These are phyloP conservation scores for Andinoacara biseriatus DNA, from an alignment of 2,113 vertebrate genomes.

Conservation along the genomic window DNA sequence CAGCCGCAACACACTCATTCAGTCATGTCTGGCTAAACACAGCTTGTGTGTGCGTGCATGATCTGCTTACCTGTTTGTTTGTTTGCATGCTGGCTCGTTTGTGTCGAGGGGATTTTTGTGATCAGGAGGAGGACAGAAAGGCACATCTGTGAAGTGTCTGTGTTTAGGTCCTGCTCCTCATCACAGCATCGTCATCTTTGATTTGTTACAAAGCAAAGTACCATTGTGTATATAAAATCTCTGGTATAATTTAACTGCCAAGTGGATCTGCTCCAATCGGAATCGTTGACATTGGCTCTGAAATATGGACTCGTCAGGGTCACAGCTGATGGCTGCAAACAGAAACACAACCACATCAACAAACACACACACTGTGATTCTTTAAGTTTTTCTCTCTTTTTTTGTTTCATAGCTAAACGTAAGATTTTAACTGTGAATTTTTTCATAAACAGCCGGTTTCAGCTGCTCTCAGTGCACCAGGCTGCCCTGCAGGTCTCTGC, in stretches of 20 bases:
- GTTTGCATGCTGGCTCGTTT: constrained; percentile 27
- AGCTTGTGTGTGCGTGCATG: constrained; percentile 39
- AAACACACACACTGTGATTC: neutral
- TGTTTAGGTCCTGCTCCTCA: constrained; percentile 18
- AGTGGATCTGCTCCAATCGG: constrained; percentile 17
- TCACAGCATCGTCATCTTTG: constrained; percentile 38
- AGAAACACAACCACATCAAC: neutral
- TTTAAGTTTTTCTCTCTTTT: no score
- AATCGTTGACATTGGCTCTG: constrained; percentile 10
- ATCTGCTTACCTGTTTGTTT: constrained; percentile 29
- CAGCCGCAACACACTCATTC: constrained; percentile 4
- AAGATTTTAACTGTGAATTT: neutral
- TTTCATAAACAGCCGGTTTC: neutral
- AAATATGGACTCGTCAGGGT: neutral
- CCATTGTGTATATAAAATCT: constrained; percentile 10
- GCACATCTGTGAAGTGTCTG: constrained; percentile 30
- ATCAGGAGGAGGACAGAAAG: constrained; percentile 21
- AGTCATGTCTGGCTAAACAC: constrained; percentile 60
- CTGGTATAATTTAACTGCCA: constrained; percentile 25
- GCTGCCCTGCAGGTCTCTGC: neutral
- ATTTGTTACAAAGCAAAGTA: constrained; percentile 8
- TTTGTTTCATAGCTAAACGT: neutral
- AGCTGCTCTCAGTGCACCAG: neutral
- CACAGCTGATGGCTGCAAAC: neutral
- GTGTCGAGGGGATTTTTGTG: neutral